Percentiles rank a stretch among this genome's conserved stretches.
phyloP scores from a whole-genome alignment of 1,140 invertebrate genomes.

The Vanessa atalanta region DNA sequence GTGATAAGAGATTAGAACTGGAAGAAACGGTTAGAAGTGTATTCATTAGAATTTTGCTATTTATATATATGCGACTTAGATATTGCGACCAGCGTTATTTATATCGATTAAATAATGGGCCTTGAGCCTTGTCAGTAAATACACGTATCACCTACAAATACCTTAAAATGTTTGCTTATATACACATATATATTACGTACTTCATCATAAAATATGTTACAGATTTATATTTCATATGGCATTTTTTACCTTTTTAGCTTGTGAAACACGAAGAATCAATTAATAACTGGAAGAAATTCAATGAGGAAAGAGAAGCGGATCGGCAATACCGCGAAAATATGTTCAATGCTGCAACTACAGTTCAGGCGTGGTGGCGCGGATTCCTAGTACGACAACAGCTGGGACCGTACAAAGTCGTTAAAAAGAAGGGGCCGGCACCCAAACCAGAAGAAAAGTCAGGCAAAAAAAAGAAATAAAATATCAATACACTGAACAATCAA shows the following conservation, averaged over 20 bases:
- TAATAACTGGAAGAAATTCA: conserved; percentile 54
- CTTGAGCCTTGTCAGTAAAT: no score
- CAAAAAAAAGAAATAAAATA: conserved; percentile 38
- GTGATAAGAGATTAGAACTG: conserved; percentile 39
- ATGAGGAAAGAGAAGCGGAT: conserved; percentile 49
- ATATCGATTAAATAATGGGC: no score
- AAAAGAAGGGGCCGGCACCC: conserved; percentile 43
- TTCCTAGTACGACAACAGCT: conserved; percentile 83
- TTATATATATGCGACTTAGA: no score
- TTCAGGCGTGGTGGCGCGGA: conserved; percentile 86
- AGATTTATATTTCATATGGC: neutral
- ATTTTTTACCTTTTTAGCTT: conserved; percentile 37
- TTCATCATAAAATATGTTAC: neutral
- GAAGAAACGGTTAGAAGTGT: conserved; percentile 47
- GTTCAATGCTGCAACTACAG: conserved; percentile 55
- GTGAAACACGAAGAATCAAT: conserved; percentile 43
- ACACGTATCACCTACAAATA: no score
- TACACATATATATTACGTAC: conserved; percentile 41
- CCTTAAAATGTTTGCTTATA: no score
- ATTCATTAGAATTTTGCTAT: no score
- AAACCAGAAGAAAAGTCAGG: conserved; percentile 30
- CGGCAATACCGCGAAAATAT: conserved; percentile 52
- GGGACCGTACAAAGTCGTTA: conserved; percentile 80
- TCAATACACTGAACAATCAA: neutral
- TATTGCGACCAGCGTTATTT: no score